Percentiles rank a stretch among this genome's conserved stretches.
phyloP scores from a whole-genome alignment of 2,113 vertebrate species.

The Pygoscelis antarcticus region DNA sequence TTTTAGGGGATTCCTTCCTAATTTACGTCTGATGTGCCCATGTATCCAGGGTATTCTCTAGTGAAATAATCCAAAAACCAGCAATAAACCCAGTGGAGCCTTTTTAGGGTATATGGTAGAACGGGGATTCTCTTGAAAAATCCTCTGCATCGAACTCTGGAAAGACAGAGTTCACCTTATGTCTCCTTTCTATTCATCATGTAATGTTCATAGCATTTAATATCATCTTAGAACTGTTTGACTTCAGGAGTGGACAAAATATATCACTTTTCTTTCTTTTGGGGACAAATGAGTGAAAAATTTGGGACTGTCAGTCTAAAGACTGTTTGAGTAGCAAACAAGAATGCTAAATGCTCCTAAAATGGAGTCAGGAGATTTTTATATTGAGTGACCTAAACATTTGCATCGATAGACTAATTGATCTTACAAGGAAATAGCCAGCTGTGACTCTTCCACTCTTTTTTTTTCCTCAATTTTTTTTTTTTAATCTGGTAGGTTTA shows the following conservation, averaged over 20 bases:
- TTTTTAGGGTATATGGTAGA: not conserved
- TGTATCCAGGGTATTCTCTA: slow-evolving; percentile 10
- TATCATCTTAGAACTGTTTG: not conserved
- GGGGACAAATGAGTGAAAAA: not conserved
- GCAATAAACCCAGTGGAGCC: slow-evolving; percentile 33
- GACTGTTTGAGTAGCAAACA: not conserved
- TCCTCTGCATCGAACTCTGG: not conserved
- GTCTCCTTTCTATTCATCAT: not conserved
- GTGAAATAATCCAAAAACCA: slow-evolving; percentile 27
- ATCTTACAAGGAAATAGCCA: slow-evolving; percentile 41
- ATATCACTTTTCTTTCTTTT: not conserved
- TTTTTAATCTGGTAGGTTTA: slow-evolving; percentile 8
- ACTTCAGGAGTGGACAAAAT: not conserved
- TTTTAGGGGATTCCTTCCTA: not conserved
- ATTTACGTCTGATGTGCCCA: not conserved
- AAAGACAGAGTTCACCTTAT: not conserved
- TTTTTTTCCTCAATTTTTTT: not conserved
- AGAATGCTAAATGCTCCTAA: not conserved
- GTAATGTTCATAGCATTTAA: not conserved
- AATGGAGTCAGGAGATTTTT: slow-evolving; percentile 1
- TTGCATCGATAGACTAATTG: slow-evolving; percentile 44
- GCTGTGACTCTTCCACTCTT: slow-evolving; percentile 1
- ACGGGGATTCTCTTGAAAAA: not conserved
- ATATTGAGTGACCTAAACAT: slow-evolving; percentile 14
- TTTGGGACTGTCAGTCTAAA: not conserved